phyloP scores from a whole-genome alignment of 2,113 vertebrate genomes.

The Clarias batrachus region DNA sequence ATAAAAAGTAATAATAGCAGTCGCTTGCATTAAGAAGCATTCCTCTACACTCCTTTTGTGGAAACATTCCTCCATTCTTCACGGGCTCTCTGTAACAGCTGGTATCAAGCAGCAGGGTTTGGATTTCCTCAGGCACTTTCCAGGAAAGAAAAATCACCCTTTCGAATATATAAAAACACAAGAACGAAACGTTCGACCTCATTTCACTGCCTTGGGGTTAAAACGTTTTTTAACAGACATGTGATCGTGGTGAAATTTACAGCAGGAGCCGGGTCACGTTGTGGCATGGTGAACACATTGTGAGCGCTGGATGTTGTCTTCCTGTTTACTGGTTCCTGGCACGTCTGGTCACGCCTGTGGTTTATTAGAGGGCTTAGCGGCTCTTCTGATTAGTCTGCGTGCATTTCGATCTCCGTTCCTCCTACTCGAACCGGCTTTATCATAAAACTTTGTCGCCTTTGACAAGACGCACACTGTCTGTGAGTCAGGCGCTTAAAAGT shows the following conservation, averaged over 20 bases:
- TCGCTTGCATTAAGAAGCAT: not conserved
- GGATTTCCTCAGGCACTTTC: slow-evolving; percentile 21
- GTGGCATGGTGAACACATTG: not conserved
- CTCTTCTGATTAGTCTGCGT: not conserved
- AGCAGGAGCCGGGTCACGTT: not conserved
- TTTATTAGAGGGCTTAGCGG: not conserved
- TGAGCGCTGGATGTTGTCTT: not conserved
- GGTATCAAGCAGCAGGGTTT: not conserved
- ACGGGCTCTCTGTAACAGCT: slow-evolving; percentile 15
- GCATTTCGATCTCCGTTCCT: not conserved
- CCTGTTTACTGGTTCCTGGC: not conserved
- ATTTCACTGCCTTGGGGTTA: not conserved
- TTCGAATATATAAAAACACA: slow-evolving; percentile 1
- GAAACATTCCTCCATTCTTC: slow-evolving; percentile 10
- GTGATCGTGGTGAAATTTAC: not conserved
- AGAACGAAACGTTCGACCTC: not conserved
- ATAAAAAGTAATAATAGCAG: slow-evolving; percentile 7
- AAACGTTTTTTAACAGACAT: not conserved
- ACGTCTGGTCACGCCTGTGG: not conserved
- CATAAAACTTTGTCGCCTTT: not conserved
- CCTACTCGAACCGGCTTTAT: not conserved
- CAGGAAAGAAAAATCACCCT: not conserved
- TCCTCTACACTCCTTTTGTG: not conserved
- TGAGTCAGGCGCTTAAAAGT: not conserved
- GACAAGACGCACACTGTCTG: not conserved